phyloP scores from a whole-genome alignment of 1,140 invertebrate species.

The Macrobrachium rosenbergii region DNA sequence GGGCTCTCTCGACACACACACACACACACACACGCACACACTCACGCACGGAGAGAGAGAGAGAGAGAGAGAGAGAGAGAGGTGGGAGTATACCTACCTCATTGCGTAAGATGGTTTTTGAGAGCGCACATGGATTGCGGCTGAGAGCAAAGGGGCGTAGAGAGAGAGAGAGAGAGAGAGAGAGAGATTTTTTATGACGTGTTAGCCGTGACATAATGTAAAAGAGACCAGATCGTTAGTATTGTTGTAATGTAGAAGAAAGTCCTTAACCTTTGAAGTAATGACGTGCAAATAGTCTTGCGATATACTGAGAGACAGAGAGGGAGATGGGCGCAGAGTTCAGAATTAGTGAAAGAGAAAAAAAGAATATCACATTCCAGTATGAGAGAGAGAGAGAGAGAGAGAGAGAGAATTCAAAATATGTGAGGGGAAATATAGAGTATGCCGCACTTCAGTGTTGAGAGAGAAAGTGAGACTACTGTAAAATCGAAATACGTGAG shows the following conservation, averaged over 20 bases:
- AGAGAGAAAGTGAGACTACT: no score
- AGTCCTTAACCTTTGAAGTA: slow-evolving; percentile 8
- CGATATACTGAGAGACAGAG: background rate
- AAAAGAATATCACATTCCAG: background rate
- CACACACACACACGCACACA: no score
- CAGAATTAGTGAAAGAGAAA: slow-evolving; percentile 4
- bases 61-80: background rate
- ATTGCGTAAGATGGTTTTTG: background rate
- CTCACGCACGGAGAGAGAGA: background rate
- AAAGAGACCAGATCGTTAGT: background rate
- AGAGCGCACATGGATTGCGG: background rate
- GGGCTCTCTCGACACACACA: no score
- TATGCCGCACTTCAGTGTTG: no score
- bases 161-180: background rate
- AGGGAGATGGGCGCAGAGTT: background rate
- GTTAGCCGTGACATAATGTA: background rate
- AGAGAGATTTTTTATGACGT: no score
- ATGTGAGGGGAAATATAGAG: background rate
- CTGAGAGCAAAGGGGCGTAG: background rate
- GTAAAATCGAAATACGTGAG: no score
- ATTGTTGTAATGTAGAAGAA: background rate
- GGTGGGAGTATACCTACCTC: no score
- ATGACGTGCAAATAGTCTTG: background rate
- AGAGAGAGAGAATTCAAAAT: background rate
- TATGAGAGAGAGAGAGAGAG: slow-evolving; percentile 13